Base-by-base conservation (phyloP, 1,140 invertebrate species). In the Periplaneta americana region DNA sequence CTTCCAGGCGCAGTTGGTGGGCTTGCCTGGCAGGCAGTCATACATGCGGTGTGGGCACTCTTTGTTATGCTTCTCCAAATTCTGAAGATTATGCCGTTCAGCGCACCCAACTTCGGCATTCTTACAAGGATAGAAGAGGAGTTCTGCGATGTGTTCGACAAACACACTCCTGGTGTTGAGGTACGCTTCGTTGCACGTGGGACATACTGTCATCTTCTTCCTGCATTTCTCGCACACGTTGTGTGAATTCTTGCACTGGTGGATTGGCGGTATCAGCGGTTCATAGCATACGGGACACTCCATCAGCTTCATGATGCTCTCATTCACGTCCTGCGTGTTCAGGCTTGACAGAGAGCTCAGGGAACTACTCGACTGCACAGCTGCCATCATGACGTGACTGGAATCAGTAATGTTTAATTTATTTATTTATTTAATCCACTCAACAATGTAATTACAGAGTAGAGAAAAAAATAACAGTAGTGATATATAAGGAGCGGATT, bases 71-170 rank as follows among this genome's bases (percentile, higher is more conserved):
- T 76, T 28, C 4, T 34, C 79, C 80, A 82, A 82, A 32, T 39
- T 66, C 6, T 37, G 17, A n/a, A 83, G 22, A 74, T 75, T 34
- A 37, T 57, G 32, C 34, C 75, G 37, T 13, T 15, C 66, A 13
- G 18, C 6, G 48, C 83, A 83, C 18, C 83, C 83, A 28, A 66
- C 33, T 18, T 33, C 57, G 28, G 57, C 66, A 36, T 83, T 83
- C 33, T 80, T 80, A 48, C 83, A 83, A 13, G 83, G 83, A 33
- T 82, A 83, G 18, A 76, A 31, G 4, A 83, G 39, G 57, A 34
- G 74, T 34, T 83, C 82, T 9, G 83, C 83, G 15, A 83, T 77
- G 18, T 82, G 37, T 66, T 83, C 83, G 34, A 82, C 74, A 9
- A 79, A 81, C 28, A 81, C 48, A 48, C 80, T 83, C 34, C 83